Evolutionary conservation across 2,888 invertebrate species (phyloP).

Genomic region (Sinopyrophorus schimmeli): DNA sequence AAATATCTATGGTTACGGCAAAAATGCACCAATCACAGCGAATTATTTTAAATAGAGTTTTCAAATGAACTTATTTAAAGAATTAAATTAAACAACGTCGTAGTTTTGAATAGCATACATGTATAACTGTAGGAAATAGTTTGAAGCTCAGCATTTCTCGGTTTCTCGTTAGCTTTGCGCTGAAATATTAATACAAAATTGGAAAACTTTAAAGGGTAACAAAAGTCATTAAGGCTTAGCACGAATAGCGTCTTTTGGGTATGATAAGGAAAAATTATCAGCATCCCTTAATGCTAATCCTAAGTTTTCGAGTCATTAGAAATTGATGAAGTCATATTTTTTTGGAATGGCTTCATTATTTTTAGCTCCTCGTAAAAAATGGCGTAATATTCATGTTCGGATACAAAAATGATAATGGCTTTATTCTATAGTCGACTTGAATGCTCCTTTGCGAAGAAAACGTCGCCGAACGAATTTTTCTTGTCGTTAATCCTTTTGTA

Average conservation of each 20-base stretch:
- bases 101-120: no score
- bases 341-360: slow-evolving; percentile 24
- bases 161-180: no score
- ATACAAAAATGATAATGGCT: slow-evolving; percentile 17
- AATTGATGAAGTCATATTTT: slow-evolving; percentile 25
- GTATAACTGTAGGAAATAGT: no score
- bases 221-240: no score
- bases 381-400: slow-evolving; percentile 14
- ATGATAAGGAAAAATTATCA: slow-evolving; percentile 23
- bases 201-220: no score
- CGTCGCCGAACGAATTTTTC: slow-evolving; percentile 4
- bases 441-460: background rate
- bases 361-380: slow-evolving; percentile 26
- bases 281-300: slow-evolving; percentile 23
- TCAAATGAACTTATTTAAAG: no score
- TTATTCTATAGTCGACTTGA: slow-evolving; percentile 10
- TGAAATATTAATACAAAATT: no score
- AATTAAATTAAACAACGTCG: no score
- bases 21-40: no score
- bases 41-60: no score
- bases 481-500: slow-evolving; percentile 5
- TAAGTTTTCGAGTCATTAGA: slow-evolving; percentile 23
- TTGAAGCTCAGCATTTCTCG: no score
- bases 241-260: slow-evolving; percentile 16
- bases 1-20: no score